Evolutionary conservation across 2,888 invertebrate genomes (phyloP).

Genomic region (Drosophila melanocephala): DNA sequence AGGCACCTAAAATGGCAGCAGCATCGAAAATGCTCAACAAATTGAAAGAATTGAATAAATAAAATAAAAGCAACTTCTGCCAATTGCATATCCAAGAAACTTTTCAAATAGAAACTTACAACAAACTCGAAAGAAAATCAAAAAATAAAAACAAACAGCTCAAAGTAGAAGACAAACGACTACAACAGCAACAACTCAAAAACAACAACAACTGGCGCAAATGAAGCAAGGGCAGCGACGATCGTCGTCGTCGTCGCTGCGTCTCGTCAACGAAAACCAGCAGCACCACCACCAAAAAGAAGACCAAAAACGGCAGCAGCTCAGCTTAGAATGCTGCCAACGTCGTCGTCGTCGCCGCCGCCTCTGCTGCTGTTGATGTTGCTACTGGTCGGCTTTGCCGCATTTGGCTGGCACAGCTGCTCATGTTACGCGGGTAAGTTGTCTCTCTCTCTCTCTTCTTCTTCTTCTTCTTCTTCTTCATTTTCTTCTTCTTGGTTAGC

Average conservation of each 20-base stretch:
- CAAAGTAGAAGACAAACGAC: constrained; percentile 14
- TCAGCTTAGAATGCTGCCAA: constrained; percentile 54
- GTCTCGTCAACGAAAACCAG: constrained; percentile 46
- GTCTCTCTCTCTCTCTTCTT: constrained; percentile 2
- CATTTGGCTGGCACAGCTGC: constrained; percentile 68
- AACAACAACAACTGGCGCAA: constrained; percentile 62
- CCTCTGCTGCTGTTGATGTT: constrained; percentile 32
- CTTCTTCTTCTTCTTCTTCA: too few species aligned
- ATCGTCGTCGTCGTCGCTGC: constrained; percentile 75
- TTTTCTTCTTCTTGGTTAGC: background rate
- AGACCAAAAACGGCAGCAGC: constrained; percentile 25
- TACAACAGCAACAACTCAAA: constrained; percentile 24
- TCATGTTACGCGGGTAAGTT: constrained; percentile 78
- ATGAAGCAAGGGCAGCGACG: constrained; percentile 67
- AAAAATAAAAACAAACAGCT: constrained; percentile 21
- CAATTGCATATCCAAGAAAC: constrained; percentile 10
- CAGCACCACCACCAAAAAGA: constrained; percentile 27
- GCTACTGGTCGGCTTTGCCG: constrained; percentile 58
- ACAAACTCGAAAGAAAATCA: constrained; percentile 11
- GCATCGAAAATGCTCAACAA: constrained; percentile 37
- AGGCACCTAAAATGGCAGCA: constrained; percentile 41
- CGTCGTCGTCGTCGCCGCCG: constrained; percentile 30
- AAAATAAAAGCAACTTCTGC: constrained; percentile 25
- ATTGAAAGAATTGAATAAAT: constrained; percentile 30
- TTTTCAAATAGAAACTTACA: constrained; percentile 10